Percentiles rank a stretch among this genome's conserved stretches.
These are phyloP conservation scores for Coccyzus lansbergi DNA, from an alignment of 2,797 vertebrate species.

Conservation along the genomic window DNA sequence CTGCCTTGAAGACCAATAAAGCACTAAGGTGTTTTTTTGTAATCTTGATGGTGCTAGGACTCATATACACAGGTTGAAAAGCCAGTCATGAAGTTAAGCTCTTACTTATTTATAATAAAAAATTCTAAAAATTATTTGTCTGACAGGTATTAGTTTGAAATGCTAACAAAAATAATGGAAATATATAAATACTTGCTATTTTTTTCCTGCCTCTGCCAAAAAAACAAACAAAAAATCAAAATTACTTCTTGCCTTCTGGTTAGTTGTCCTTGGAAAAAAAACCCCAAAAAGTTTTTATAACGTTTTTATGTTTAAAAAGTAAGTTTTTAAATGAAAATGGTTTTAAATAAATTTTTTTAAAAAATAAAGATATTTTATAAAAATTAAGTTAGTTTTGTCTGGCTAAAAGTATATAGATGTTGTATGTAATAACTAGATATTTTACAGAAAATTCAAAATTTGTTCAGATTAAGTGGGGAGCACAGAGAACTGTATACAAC, in stretches of 20 bases:
- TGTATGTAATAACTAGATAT: background rate
- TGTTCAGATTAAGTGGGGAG: rapidly evolving
- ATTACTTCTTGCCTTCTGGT: background rate
- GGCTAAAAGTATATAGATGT: background rate
- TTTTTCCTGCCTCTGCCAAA: background rate
- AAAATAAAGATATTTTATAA: background rate
- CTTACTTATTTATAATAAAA: background rate
- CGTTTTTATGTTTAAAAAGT: background rate
- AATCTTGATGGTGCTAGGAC: background rate
- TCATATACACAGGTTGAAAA: background rate
- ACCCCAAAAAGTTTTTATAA: background rate
- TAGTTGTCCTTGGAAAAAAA: background rate
- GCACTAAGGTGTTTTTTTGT: background rate
- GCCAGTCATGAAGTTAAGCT: background rate
- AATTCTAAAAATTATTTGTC: background rate
- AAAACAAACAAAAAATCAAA: background rate
- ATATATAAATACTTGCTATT: background rate
- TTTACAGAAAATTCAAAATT: background rate
- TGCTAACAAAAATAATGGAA: background rate
- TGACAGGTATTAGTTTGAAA: background rate
- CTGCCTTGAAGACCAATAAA: background rate
- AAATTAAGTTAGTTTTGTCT: background rate
- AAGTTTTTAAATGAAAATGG: background rate
- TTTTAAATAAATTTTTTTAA: too few relatives aligned
- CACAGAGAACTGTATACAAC: background rate